Evolutionary conservation across 2,113 vertebrate genomes (phyloP), one percentile per base, ranked within the genome.

Genomic region (Saguinus midas): DNA sequence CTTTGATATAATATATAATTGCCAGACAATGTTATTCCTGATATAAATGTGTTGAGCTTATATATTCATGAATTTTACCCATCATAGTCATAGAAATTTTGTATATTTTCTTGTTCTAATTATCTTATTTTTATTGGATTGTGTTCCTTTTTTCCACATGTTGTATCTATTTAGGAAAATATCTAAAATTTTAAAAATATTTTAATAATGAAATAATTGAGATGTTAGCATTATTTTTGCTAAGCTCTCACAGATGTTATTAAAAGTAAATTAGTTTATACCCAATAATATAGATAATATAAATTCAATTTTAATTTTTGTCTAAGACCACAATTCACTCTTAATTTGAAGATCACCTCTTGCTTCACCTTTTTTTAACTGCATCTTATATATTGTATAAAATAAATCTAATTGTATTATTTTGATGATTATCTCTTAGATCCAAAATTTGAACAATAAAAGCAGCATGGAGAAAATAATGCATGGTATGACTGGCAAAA

Each of bases 31-130:
- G 78, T 32, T 93, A 45, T 82, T 94, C 27, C 83, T 29, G 76
- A 35, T 64, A 68, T 29, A 96, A 92, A 92, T 87, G 35, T 94
- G 32, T 87, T 87, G 61, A 64, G 21, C 61, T 92, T 91, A 80
- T 70, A 90, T 87, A 40, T 80, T 58, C 11, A 43, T 94, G 57
- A 90, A 84, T 94, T 40, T 92, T 96, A 80, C 55, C 80, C 45
- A 70, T 94, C n/a, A 92, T 78, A 87, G 27, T 78, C 18, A 35
- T 92, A 27, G 6, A 57, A 37, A 82, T 82, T 58, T 13, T 82
- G 23, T 82, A 89, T 3, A 58, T 95, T 95, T 95, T 27, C 48
- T 79, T 94, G 32, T 79, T 87, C 1, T 68, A 73, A 78, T 91
- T 72, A 45, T 76, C 23, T 70, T 84, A 16, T 27, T 93, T 80